Evolutionary conservation across 2,797 vertebrate genomes (phyloP).

Genomic region (Xiphorhynchus erythropygius): DNA sequence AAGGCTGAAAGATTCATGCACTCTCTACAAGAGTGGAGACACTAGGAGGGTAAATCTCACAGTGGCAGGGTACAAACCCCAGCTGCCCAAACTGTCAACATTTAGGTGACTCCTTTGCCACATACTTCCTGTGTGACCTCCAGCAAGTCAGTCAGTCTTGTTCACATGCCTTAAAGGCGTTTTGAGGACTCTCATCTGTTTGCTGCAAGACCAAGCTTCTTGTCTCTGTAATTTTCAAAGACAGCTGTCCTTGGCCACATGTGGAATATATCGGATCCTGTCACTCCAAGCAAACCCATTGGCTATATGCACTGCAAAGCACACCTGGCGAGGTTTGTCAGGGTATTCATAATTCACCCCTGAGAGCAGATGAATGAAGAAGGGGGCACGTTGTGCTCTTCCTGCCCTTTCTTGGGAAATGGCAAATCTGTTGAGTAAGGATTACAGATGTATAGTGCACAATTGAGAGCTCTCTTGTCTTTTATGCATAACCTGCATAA

Average conservation of each 20-base stretch:
- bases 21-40: background rate
- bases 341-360: background rate
- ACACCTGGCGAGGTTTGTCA: background rate
- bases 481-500: background rate
- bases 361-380: background rate
- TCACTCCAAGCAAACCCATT: background rate
- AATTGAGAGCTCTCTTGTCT: background rate
- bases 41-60: background rate
- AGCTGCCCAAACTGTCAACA: background rate
- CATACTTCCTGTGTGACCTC: background rate
- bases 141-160: background rate
- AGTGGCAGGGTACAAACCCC: background rate
- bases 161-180: background rate
- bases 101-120: background rate
- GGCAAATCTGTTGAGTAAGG: background rate
- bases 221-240: background rate
- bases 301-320: background rate
- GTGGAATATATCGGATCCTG: background rate
- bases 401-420: background rate
- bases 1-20: background rate
- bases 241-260: background rate
- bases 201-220: background rate
- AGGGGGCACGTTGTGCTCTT: background rate
- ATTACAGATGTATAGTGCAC: background rate
- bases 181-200: background rate